Conservation (phyloP, 2,888 invertebrate genomes). For the Baccha elongata region DNA sequence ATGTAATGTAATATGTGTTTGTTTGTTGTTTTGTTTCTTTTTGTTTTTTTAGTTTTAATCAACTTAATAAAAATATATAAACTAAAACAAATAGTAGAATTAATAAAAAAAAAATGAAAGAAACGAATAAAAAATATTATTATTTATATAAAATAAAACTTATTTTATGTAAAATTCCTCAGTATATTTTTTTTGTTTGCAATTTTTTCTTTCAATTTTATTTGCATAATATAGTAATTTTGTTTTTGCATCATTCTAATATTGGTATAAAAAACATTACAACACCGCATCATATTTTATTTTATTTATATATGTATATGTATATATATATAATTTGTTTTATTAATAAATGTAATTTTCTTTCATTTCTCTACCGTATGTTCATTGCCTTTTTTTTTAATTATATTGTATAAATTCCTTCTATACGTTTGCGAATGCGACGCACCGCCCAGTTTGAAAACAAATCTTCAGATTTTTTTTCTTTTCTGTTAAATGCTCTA, state of each 20-base stretch:
- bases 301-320: constrained; percentile 50
- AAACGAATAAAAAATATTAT: constrained; percentile 53
- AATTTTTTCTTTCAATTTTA: constrained; percentile 50
- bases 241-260: constrained; percentile 71
- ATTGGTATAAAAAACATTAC: constrained; percentile 74
- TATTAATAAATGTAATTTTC: constrained; percentile 64
- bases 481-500: constrained; percentile 51
- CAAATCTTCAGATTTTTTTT: not conserved
- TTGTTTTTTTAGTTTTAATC: constrained; percentile 62
- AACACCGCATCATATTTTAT: constrained; percentile 66
- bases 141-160: constrained; percentile 74
- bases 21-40: constrained; percentile 51
- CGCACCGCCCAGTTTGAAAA: constrained; percentile 46
- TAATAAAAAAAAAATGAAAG: constrained; percentile 63
- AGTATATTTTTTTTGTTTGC: constrained; percentile 63
- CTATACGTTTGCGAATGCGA: constrained; percentile 20
- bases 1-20: constrained; percentile 70
- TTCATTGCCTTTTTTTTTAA: constrained; percentile 59
- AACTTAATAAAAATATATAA: constrained; percentile 49
- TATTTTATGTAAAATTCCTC: constrained; percentile 72
- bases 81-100: constrained; percentile 67
- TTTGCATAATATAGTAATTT: constrained; percentile 33
- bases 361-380: constrained; percentile 52
- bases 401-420: constrained; percentile 36
- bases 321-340: constrained; percentile 45